Evolutionary conservation across 2,888 invertebrate species (phyloP), one percentile per base, ranked within the genome.

Genomic region (Escarpia spicata): DNA sequence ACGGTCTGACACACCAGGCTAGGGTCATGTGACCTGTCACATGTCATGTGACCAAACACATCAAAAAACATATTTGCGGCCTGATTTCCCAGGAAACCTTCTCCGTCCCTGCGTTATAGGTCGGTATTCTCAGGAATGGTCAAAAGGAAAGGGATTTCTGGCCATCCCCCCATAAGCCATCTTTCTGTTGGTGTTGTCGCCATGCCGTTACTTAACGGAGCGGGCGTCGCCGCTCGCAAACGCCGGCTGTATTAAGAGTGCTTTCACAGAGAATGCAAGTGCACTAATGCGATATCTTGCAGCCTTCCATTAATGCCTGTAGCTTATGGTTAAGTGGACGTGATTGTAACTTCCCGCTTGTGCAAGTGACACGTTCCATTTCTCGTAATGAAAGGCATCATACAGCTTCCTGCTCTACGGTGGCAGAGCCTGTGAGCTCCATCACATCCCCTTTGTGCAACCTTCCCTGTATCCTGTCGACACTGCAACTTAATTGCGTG

Each of bases 31-130:
- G 19, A 75, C n/a, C 19, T 75, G 75, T 26, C n/a, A 75, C n/a
- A 6, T 26, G 75, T 75, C 75, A 75, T 75, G 75, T 75, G 75
- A 75, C 75, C n/a, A n/a, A n/a, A 75, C 75, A 75, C 75, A 75
- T 75, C 75, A 75, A 75, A 26, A 75, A n/a, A 26, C 75, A 75
- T 26, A 75, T n/a, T 75, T 26, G 75, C 19, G 52, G 52, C 75
- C 75, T 75, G 75, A 75, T 75, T 75, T 75, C 75, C 75, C 75
- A 19, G n/a, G 75, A 75, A 75, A 75, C 75, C 75, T 26, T 75
- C 19, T 26, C 26, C 75, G 3, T 15, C 75, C 75, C 26, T 75
- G 75, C 3, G 75, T 52, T 37, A 37, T 2, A n/a, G 6, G 26
- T 75, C 26, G n/a, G 26, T 75, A 75, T n/a, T n/a, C 75, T 26